Evolutionary conservation across 1,140 invertebrate genomes (phyloP), one percentile per base, ranked within the genome.

Genomic region (Pogonomyrmex barbatus): DNA sequence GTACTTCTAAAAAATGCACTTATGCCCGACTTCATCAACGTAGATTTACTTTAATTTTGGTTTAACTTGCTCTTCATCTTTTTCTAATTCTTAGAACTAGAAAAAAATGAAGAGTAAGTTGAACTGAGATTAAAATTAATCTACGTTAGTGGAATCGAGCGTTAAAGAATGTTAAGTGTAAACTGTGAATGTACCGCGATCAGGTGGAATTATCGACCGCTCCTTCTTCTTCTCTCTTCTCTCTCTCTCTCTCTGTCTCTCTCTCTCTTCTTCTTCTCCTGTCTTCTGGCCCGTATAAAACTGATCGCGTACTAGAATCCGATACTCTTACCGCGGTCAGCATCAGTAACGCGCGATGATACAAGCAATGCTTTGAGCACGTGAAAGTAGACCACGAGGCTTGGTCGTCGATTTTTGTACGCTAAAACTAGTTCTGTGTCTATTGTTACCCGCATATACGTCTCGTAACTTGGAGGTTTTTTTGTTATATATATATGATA

Each of bases 341-440:
- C 83, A 82, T 81, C 68, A 17, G 30, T 33, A 65, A 65, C 50
- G n/a, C 42, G 42, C 75, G 87, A 88, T 88, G 87, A 85, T 85
- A 88, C 76, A 62, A 88, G 24, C 17, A 63, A 33, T 12, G 52
- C 47, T 33, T 24, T 2, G 58, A 1, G 2, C 68, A 76, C 77
- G 87, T 89, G 84, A 89, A 89, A 89, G 87, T 86, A 78, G 84
- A 82, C 56, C 84, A 86, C 84, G 77, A 89, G 87, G 84, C 62
- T 67, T 50, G 63, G 42, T 71, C 68, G 36, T 47, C 39, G 54
- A 89, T 89, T 89, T 89, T 89, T 89, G 62, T 42, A 39, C 42
- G 33, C 42, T 42, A 67, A 76, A 89, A 89, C 88, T 86, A 89
- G 88, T 89, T 82, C 87, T 76, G 75, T 33, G 73, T 75, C 88